These are phyloP conservation scores for Cichlasoma orientale DNA, from an alignment of 2,797 vertebrate genomes.

Conservation along the genomic window DNA sequence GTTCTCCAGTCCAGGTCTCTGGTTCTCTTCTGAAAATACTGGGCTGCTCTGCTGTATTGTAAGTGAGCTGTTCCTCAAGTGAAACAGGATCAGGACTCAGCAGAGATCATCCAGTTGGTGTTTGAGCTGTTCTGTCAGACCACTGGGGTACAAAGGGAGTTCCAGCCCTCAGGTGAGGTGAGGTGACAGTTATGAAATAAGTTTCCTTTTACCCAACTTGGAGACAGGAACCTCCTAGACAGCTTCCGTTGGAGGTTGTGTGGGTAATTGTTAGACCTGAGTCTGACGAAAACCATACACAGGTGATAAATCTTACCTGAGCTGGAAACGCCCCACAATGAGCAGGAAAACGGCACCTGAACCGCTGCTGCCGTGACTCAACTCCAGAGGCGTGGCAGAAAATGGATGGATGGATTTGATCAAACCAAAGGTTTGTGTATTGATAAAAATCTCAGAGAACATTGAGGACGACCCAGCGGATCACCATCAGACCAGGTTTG, in stretches of 20 bases:
- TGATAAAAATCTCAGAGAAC: background rate
- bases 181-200: background rate
- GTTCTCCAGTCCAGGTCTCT: background rate
- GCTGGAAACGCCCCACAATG: no score
- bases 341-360: no score
- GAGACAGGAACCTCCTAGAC: background rate
- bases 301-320: no score
- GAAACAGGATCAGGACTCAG: background rate
- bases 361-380: no score
- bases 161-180: no score
- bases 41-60: background rate
- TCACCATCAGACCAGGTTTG: background rate
- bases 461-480: background rate
- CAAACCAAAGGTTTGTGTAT: no score
- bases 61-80: background rate
- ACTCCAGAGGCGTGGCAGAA: no score
- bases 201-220: accelerated
- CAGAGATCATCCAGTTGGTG: background rate
- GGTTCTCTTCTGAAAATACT: background rate
- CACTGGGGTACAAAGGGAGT: no score
- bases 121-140: background rate
- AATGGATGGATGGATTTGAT: no score
- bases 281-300: no score
- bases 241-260: background rate
- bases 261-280: background rate